A percentile compares a stretch with the other conserved stretches of the same genome.
Conservation (phyloP, 1,140 invertebrate species). For the Amyelois transitella region DNA sequence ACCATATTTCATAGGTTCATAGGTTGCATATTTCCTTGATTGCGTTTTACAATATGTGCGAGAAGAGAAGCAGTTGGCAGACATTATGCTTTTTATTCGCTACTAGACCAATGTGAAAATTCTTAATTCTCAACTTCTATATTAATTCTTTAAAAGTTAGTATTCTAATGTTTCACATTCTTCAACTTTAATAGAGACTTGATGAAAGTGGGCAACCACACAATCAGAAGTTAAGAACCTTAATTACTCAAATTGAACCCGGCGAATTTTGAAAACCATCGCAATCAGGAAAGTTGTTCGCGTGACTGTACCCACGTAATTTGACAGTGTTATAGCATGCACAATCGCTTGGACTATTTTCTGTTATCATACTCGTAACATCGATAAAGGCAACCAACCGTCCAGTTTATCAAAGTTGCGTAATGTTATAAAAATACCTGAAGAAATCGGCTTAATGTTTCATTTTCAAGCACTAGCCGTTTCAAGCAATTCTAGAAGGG, state of each 20-base stretch:
- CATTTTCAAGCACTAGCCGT: too few species aligned
- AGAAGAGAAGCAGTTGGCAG: too few species aligned
- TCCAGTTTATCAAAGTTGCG: constrained; percentile 9
- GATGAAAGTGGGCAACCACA: constrained; percentile 6
- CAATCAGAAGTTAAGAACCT: constrained; percentile 3
- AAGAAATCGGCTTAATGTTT: background rate
- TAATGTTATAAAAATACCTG: background rate
- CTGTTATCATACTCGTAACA: constrained; percentile 39
- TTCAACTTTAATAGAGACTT: constrained; percentile 4
- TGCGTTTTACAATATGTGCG: too few species aligned
- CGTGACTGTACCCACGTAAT: constrained; percentile 42
- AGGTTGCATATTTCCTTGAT: too few species aligned
- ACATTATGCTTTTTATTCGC: too few species aligned
- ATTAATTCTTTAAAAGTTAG: too few species aligned
- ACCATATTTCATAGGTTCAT: too few species aligned
- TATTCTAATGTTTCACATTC: too few species aligned
- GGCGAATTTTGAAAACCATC: constrained; percentile 39
- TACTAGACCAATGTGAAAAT: too few species aligned
- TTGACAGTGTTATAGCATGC: constrained; percentile 28
- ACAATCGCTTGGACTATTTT: constrained; percentile 26
- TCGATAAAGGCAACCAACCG: constrained; percentile 29
- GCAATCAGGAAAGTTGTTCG: constrained; percentile 24
- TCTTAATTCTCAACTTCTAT: too few species aligned
- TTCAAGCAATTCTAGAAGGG: too few species aligned
- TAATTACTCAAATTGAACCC: constrained; percentile 5